phyloP scores from a whole-genome alignment of 2,888 invertebrate genomes.

The Xestia rhomboidea region DNA sequence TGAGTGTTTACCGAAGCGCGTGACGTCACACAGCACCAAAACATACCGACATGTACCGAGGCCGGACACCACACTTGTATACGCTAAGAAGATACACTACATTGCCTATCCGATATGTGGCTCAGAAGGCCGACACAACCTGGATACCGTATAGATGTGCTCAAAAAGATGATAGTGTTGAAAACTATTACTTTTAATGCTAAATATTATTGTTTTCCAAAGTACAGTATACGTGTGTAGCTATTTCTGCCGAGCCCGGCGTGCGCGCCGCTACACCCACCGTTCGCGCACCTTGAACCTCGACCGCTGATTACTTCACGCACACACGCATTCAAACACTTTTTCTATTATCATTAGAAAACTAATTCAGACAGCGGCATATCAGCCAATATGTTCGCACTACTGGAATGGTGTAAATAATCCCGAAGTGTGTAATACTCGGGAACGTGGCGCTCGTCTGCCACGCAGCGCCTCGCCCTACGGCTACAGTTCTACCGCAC shows the following conservation, averaged over 20 bases:
- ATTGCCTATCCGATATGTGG: not conserved
- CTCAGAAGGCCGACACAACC: not conserved
- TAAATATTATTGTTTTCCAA: not conserved
- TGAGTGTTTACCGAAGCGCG: constrained; percentile 45
- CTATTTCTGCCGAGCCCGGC: not conserved
- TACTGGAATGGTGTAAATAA: not conserved
- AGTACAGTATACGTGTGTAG: not conserved
- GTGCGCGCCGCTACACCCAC: constrained; percentile 19
- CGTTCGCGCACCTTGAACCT: constrained; percentile 52
- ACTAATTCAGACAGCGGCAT: not conserved
- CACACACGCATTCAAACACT: constrained; percentile 17
- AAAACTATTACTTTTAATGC: not conserved
- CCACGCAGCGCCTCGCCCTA: constrained; percentile 13
- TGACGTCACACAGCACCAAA: constrained; percentile 55
- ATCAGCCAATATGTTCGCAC: not conserved
- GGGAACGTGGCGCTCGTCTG: not conserved
- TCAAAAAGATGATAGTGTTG: not conserved
- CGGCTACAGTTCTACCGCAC: constrained; percentile 19
- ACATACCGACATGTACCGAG: constrained; percentile 33
- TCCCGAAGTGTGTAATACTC: constrained; percentile 1
- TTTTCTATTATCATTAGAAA: constrained; percentile 7
- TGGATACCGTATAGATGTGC: too few species aligned
- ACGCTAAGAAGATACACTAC: not conserved
- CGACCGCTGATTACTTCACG: constrained; percentile 48
- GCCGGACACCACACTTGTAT: not conserved